Conservation (phyloP, 2,888 invertebrate species). For the Charanyca ferruginea region DNA sequence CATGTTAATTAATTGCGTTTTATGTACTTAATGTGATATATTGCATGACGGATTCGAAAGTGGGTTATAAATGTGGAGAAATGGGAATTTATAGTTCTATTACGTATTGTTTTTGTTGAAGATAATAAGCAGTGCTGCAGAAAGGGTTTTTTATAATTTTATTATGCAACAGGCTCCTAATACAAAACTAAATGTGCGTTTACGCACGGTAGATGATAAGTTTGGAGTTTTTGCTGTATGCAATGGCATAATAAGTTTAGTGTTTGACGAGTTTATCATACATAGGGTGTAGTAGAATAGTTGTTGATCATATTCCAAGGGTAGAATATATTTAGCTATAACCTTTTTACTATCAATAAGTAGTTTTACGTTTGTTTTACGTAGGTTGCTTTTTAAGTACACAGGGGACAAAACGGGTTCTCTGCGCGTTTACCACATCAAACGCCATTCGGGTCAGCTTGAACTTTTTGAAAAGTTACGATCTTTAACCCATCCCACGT, state of each 20-base stretch:
- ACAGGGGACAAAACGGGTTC: conserved; percentile 14
- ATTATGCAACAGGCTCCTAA: too few relatives aligned
- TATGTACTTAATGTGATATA: conserved; percentile 42
- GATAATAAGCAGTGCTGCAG: neutral
- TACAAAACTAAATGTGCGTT: too few relatives aligned
- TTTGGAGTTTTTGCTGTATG: too few relatives aligned
- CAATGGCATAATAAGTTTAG: too few relatives aligned
- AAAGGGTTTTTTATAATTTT: too few relatives aligned
- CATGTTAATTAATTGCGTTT: conserved; percentile 67
- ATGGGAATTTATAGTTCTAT: conserved; percentile 8
- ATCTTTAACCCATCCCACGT: conserved; percentile 25
- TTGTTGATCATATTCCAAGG: conserved; percentile 26
- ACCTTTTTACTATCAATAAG: conserved; percentile 31
- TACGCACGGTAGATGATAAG: too few relatives aligned
- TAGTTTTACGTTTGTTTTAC: conserved; percentile 6
- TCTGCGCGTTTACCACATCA: conserved; percentile 24
- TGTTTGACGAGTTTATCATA: too few relatives aligned
- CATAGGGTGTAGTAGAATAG: neutral
- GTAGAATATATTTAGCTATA: conserved; percentile 7
- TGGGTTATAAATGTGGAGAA: conserved; percentile 22
- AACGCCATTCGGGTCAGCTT: conserved; percentile 29
- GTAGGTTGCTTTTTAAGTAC: conserved; percentile 17
- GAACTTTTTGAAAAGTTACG: conserved; percentile 27
- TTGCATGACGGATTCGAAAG: conserved; percentile 25
- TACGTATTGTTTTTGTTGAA: conserved; percentile 27